Percentiles rank a stretch among this genome's conserved stretches.
Evolutionary conservation across 30 jellyfish, hydroid and myxozoan species (phyloP).

Genomic region (Aurelia sp.): DNA sequence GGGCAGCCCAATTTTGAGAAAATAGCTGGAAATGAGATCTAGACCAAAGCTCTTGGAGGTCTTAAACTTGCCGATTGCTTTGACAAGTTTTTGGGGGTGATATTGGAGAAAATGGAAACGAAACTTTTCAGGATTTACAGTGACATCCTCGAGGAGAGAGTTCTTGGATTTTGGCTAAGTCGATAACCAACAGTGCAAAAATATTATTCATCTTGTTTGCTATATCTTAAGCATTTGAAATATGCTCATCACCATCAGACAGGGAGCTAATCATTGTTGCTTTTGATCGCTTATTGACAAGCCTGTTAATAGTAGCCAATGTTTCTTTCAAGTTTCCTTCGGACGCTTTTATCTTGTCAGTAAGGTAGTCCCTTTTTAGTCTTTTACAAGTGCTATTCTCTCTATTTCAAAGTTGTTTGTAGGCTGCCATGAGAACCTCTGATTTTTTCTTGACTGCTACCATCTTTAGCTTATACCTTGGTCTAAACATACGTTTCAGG

Average conservation of each 20-base stretch:
- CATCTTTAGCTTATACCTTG: background rate
- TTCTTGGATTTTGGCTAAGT: constrained; percentile 25
- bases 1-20: no score
- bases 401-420: background rate
- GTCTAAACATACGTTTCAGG: background rate
- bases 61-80: constrained; percentile 41
- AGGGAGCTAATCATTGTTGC: constrained; percentile 16
- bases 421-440: background rate
- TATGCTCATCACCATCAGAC: constrained; percentile 9
- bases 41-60: constrained; percentile 26
- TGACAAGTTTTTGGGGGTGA: constrained; percentile 21
- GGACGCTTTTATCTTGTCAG: background rate
- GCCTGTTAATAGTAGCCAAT: background rate
- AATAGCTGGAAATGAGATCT: no score
- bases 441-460: background rate
- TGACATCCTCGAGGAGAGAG: constrained; percentile 19
- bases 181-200: constrained; percentile 13
- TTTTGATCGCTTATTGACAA: constrained; percentile 4
- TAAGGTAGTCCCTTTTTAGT: background rate
- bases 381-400: constrained; percentile 2
- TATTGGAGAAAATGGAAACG: constrained; percentile 11
- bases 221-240: background rate
- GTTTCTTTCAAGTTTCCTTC: constrained; percentile 21
- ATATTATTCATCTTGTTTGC: constrained; percentile 21
- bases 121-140: constrained; percentile 33